Percentiles rank a stretch among this genome's conserved stretches.
Evolutionary conservation across 2,797 vertebrate genomes (phyloP).

Genomic region (Limosa lapponica): DNA sequence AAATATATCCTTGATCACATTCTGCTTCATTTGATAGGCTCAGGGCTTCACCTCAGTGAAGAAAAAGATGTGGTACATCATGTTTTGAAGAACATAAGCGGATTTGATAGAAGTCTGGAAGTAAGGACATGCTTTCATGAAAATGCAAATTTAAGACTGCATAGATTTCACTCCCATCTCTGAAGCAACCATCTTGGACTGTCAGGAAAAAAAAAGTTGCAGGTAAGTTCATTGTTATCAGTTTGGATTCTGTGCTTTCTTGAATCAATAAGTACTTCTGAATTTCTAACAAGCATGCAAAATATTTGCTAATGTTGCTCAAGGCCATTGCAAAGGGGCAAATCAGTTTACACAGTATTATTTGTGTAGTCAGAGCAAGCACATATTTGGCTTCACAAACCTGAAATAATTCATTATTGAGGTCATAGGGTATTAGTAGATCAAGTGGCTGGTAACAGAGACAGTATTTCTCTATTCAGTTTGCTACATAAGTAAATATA

Average conservation of each 20-base stretch:
- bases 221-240: not conserved
- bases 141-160: conserved; percentile 32
- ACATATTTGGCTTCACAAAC: not conserved
- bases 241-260: not conserved
- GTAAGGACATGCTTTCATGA: conserved; percentile 25
- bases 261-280: not conserved
- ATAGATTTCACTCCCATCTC: not conserved
- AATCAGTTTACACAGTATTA: not conserved
- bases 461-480: not conserved
- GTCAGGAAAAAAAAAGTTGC: not conserved
- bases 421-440: not conserved
- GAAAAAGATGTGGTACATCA: conserved; percentile 25
- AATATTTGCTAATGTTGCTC: not conserved
- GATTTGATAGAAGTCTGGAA: conserved; percentile 35
- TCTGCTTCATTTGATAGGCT: conserved; percentile 15
- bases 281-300: not conserved
- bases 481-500: not conserved
- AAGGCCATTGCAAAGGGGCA: not conserved
- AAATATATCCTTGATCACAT: not conserved
- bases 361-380: not conserved
- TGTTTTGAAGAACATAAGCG: conserved; percentile 46
- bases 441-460: not conserved
- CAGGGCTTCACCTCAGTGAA: not conserved
- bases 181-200: not conserved
- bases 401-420: not conserved